A percentile compares a stretch with the other conserved stretches of the same genome.
These are phyloP conservation scores for Trididemnum clinides DNA, from an alignment of 23 tunicate genomes.

Conservation along the genomic window DNA sequence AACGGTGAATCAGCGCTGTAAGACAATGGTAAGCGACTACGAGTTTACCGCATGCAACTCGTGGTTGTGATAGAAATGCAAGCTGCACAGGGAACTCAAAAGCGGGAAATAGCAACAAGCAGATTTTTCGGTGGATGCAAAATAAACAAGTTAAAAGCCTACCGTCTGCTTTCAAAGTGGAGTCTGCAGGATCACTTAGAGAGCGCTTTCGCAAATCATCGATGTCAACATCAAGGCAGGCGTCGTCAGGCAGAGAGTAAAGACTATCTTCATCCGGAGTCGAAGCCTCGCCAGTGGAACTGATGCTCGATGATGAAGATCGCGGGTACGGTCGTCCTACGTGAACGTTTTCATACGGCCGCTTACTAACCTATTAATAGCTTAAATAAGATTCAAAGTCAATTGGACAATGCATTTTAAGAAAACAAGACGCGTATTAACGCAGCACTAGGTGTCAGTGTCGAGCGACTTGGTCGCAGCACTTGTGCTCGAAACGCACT, in stretches of 20 bases:
- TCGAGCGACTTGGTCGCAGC: too few species aligned
- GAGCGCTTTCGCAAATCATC: conserved; percentile 22
- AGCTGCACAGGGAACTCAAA: background rate
- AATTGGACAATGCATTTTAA: too few species aligned
- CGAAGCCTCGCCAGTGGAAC: conserved; percentile 48
- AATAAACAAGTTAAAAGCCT: too few species aligned
- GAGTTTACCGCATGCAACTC: too few species aligned
- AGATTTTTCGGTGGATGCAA: background rate
- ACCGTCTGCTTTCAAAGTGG: conserved; percentile 15
- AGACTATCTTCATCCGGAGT: conserved; percentile 54
- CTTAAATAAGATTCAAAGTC: too few species aligned
- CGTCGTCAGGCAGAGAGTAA: conserved; percentile 79
- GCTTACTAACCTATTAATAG: too few species aligned
- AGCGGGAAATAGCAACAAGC: background rate
- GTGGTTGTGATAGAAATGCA: too few species aligned
- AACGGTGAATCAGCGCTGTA: too few species aligned
- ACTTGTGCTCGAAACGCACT: too few species aligned
- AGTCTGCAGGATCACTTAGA: conserved; percentile 45
- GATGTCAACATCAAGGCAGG: background rate
- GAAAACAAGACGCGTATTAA: too few species aligned
- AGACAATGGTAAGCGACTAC: too few species aligned
- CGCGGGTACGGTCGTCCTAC: conserved; percentile 28
- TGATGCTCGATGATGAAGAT: conserved; percentile 40
- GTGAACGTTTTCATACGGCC: conserved; percentile 9
- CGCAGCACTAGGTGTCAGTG: too few species aligned